Evolutionary conservation across 1,140 invertebrate genomes (phyloP), one percentile per base, ranked within the genome.

Genomic region (Antheraea mylitta): DNA sequence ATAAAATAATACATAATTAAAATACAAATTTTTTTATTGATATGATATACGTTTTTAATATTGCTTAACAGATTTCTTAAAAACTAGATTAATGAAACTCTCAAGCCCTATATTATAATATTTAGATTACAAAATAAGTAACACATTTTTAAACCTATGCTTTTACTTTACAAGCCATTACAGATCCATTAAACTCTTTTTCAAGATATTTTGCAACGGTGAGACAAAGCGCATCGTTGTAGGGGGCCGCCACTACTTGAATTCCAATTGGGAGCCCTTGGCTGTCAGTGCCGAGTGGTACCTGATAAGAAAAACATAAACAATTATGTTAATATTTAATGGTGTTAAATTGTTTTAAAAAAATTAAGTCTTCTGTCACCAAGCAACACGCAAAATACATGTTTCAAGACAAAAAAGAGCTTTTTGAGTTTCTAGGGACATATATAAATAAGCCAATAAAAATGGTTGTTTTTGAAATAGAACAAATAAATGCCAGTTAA

Each of bases 201-300:
- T 99, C 98, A 22, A 99, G 86, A 83, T 98, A 97, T 82, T 94
- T 93, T 18, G 98, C 98, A 0, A 98, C 96, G 11, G 96, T 95
- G 45, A 99, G 87, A 68, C 96, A 96, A 3, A 98, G 88, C 45
- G 95, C 95, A 90, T 99, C 98, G 73, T 97, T 95, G 82, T 96
- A 93, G 1, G 96, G 95, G 36, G 94, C 95, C 18, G 96, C 95
- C 19, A 98, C 94, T 22, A 98, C 95, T 86, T 98, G 97, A 59
- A 98, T 93, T 37, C 97, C 97, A 18, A 98, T 68, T 0, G 97
- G 97, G 22, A 98, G 81, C 0, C 97, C 96, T 68, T 95, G 93
- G 16, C 92, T 90, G 76, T 94, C 94, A 18, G 97, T 90, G 0
- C 98, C 97, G 69, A 98, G 85, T 4, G 93, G 97, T 58, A 96